Evolutionary conservation across 2,888 invertebrate genomes (phyloP).

Genomic region (Ormyrus nitidulus): DNA sequence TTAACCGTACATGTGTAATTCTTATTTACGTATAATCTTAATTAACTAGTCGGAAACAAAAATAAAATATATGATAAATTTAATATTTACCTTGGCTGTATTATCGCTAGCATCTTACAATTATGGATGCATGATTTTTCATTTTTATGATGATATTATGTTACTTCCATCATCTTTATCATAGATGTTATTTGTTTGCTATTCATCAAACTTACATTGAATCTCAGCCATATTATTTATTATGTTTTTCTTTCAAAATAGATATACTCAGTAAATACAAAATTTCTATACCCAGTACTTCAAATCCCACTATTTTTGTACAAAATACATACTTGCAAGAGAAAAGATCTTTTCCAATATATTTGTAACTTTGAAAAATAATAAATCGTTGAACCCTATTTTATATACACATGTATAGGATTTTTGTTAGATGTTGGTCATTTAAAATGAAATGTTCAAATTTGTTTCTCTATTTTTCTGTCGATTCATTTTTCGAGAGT

Average conservation of each 20-base stretch:
- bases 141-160: conserved; percentile 31
- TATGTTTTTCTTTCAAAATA: conserved; percentile 39
- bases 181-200: conserved; percentile 23
- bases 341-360: conserved; percentile 37
- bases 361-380: conserved; percentile 41
- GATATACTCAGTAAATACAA: conserved; percentile 49
- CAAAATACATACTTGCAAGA: conserved; percentile 51
- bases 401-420: conserved; percentile 58
- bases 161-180: conserved; percentile 24
- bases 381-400: conserved; percentile 61
- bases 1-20: conserved; percentile 9
- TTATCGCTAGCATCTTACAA: conserved; percentile 45
- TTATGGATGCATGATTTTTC: conserved; percentile 32
- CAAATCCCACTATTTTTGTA: conserved; percentile 48
- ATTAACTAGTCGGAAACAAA: conserved; percentile 55
- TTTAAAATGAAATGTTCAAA: conserved; percentile 43
- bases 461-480: conserved; percentile 5
- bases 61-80: conserved; percentile 62
- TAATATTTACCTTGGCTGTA: conserved; percentile 57
- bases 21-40: conserved; percentile 43
- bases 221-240: conserved; percentile 37
- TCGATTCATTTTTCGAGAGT: conserved; percentile 5
- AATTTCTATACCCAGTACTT: conserved; percentile 49
- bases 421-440: conserved; percentile 37
- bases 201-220: conserved; percentile 41